These are phyloP conservation scores for Elmis aenea DNA, from an alignment of 2,888 invertebrate genomes.

Conservation along the genomic window DNA sequence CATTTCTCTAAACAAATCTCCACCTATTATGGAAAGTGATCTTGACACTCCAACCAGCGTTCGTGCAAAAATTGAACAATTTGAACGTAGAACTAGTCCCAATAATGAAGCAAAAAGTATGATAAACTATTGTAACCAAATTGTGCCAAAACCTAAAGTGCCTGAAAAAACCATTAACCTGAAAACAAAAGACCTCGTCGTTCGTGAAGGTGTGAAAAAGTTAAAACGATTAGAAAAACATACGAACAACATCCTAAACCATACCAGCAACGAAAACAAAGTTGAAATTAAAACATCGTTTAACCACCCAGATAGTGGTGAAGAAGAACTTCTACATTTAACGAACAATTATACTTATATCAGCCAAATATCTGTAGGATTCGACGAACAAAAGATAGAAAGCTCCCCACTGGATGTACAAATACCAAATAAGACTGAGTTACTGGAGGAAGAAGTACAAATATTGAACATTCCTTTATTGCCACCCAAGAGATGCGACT, in stretches of 20 bases:
- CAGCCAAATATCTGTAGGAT: too few relatives aligned
- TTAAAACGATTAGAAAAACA: constrained; percentile 47
- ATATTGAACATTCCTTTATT: constrained; percentile 36
- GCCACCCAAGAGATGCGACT: constrained; percentile 36
- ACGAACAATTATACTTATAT: too few relatives aligned
- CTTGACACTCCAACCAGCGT: constrained; percentile 26
- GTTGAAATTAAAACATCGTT: too few relatives aligned
- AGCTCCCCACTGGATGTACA: not conserved
- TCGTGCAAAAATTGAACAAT: constrained; percentile 40
- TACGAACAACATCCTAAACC: constrained; percentile 18
- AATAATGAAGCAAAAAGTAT: constrained; percentile 10
- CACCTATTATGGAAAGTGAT: constrained; percentile 3
- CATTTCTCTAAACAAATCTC: constrained; percentile 17
- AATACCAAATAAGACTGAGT: constrained; percentile 14
- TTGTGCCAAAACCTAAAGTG: constrained; percentile 55
- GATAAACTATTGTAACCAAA: constrained; percentile 33
- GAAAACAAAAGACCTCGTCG: constrained; percentile 52
- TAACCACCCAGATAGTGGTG: too few relatives aligned
- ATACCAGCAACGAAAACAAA: too few relatives aligned
- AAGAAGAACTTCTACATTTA: too few relatives aligned
- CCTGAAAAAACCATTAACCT: constrained; percentile 56
- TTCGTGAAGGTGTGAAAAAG: constrained; percentile 52
- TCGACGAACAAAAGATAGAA: constrained; percentile 3
- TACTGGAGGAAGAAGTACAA: constrained; percentile 34
- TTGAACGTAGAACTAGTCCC: constrained; percentile 34